Conservation (phyloP, 2,797 vertebrate genomes). For the Delichon dasypus region DNA sequence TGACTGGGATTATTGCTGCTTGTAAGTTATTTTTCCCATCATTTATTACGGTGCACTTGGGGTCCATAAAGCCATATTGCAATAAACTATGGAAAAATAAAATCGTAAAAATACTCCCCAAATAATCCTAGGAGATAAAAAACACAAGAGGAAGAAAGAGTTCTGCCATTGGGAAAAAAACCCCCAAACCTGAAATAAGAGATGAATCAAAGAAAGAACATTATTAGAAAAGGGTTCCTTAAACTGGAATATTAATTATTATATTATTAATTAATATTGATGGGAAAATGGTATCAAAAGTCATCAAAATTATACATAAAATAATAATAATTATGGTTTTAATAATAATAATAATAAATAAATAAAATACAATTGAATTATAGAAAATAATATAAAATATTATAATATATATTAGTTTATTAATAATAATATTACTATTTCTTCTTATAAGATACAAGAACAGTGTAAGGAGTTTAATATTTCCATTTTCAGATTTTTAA, state of each 20-base stretch:
- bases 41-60: neutral
- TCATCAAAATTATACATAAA: neutral
- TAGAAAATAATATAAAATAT: too few relatives aligned
- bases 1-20: neutral
- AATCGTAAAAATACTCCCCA: neutral
- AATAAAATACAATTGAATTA: neutral
- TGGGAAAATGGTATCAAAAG: neutral
- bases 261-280: neutral
- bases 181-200: neutral
- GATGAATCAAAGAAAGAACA: neutral
- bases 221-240: neutral
- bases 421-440: neutral
- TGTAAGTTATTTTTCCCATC: slow-evolving; percentile 7
- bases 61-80: neutral
- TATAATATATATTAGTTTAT: neutral
- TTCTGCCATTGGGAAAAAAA: neutral
- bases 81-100: neutral
- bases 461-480: neutral
- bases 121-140: neutral
- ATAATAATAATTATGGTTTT: neutral
- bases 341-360: neutral
- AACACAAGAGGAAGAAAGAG: neutral
- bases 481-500: neutral
- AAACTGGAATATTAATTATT: neutral
- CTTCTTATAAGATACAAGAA: neutral